phyloP scores from a whole-genome alignment of 2,888 invertebrate genomes.

The Minunthozetes semirufus region DNA sequence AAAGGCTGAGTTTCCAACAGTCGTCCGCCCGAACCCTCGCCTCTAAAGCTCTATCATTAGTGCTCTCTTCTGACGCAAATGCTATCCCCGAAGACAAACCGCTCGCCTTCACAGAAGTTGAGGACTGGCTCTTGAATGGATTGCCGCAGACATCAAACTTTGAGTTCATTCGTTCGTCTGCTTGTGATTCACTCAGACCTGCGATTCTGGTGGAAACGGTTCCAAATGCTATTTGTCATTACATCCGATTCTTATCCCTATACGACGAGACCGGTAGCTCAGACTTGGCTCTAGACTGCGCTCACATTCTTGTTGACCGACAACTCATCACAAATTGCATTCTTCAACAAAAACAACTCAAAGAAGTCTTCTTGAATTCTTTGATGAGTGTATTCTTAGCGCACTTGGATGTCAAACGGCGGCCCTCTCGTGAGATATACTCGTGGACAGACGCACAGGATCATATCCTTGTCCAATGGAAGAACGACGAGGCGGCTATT shows the following conservation, averaged over 20 bases:
- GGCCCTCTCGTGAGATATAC: slow-evolving; percentile 7
- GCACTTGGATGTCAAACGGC: slow-evolving; percentile 7
- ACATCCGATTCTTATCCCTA: slow-evolving; percentile 72
- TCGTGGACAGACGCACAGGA: slow-evolving; percentile 64
- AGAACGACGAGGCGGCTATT: slow-evolving; percentile 62
- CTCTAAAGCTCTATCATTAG: slow-evolving; percentile 50
- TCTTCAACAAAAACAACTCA: neutral
- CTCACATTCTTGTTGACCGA: slow-evolving; percentile 31
- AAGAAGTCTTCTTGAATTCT: slow-evolving; percentile 34
- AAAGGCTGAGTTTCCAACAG: slow-evolving; percentile 73
- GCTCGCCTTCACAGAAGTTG: neutral
- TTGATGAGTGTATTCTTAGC: slow-evolving; percentile 27
- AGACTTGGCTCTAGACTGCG: slow-evolving; percentile 12
- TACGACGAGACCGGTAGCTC: slow-evolving; percentile 51
- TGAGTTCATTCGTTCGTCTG: slow-evolving; percentile 23
- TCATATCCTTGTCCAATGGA: slow-evolving; percentile 69
- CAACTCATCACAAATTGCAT: slow-evolving; percentile 23
- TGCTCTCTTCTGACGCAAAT: slow-evolving; percentile 38
- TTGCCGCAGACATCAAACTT: slow-evolving; percentile 31
- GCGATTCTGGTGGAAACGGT: slow-evolving; percentile 87
- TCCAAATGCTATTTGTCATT: slow-evolving; percentile 70
- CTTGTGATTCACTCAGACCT: slow-evolving; percentile 62
- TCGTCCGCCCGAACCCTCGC: slow-evolving; percentile 70
- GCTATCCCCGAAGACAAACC: neutral
- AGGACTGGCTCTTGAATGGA: slow-evolving; percentile 25